Evolutionary conservation across 2,113 vertebrate species (phyloP), one percentile per base, ranked within the genome.

Genomic region (Turdus rufiventris): DNA sequence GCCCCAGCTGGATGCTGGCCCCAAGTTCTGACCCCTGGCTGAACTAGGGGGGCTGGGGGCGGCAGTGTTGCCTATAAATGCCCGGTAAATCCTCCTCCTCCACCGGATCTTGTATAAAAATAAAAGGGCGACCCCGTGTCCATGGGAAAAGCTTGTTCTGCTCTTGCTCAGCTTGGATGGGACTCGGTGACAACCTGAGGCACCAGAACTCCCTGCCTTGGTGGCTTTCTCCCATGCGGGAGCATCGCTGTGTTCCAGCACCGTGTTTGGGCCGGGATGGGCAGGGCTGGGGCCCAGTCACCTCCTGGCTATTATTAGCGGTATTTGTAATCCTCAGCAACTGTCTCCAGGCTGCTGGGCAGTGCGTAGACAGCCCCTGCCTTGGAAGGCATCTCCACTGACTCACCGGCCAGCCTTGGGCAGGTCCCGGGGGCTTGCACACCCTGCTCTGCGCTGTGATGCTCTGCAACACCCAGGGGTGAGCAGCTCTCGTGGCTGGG

Each of bases 291-390:
- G 92, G 81, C 92, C 91, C 81, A 12, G 85, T 84, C 21, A 26
- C 66, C 90, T 87, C 45, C 87, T 57, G 85, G 66, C 85, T 96
- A 93, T 95, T 94, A 36, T 94, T 95, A 96, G 93, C 88, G 66
- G 74, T 24, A 11, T 93, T 91, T 85, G 82, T 94, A 90, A 96
- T 91, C 88, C 82, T 85, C 65, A 12, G 73, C 17, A 70, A 74
- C 80, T 28, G 90, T 63, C 29, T 79, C 92, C 82, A 79, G 92
- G 91, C 88, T 85, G 78, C 73, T 0, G 48, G 91, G 82, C 94
- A 71, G 85, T 2, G 34, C 10, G 5, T 18, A 38, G 51, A 6
- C 82, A 51, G 61, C 90, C 84, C 88, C 71, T 1, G 63, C 73
- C 84, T 65, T n/a, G 93, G 65, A 51, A 42, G 71, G 93, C 95